Evolutionary conservation across 2,888 invertebrate genomes (phyloP).

Genomic region (Amiota minor): DNA sequence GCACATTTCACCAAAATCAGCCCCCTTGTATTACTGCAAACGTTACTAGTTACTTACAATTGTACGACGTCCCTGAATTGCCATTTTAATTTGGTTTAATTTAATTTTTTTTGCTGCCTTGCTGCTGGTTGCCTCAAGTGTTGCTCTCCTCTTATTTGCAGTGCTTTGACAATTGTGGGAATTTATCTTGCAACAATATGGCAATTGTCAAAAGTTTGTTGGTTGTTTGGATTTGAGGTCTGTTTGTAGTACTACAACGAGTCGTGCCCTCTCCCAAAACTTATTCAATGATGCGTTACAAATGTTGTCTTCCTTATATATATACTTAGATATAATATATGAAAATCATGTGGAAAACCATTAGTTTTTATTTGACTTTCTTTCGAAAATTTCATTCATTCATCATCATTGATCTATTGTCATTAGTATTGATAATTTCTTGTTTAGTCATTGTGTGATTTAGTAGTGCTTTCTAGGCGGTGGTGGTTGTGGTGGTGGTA

Average conservation of each 20-base stretch:
- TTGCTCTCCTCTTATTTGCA: slow-evolving; percentile 34
- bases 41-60: not conserved
- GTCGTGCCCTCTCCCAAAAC: slow-evolving; percentile 3
- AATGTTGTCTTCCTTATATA: slow-evolving; percentile 38
- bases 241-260: not conserved
- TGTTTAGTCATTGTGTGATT: slow-evolving; percentile 62
- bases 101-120: slow-evolving; percentile 53
- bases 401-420: slow-evolving; percentile 30
- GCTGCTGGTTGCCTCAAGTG: slow-evolving; percentile 50
- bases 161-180: slow-evolving; percentile 66
- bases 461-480: slow-evolving; percentile 1
- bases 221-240: slow-evolving; percentile 23
- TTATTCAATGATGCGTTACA: slow-evolving; percentile 16
- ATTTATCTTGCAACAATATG: slow-evolving; percentile 57
- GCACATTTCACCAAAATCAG: slow-evolving; percentile 10
- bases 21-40: not conserved
- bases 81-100: slow-evolving; percentile 62
- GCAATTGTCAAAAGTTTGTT: slow-evolving; percentile 48
- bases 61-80: slow-evolving; percentile 35
- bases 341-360: slow-evolving; percentile 50
- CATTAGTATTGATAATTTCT: slow-evolving; percentile 58
- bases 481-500: not conserved
- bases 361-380: slow-evolving; percentile 47
- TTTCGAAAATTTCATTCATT: slow-evolving; percentile 32
- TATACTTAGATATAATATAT: not conserved